A percentile compares a stretch with the other conserved stretches of the same genome.
Conservation (phyloP, 1,140 invertebrate genomes). For the Euwallacea fornicatus region DNA sequence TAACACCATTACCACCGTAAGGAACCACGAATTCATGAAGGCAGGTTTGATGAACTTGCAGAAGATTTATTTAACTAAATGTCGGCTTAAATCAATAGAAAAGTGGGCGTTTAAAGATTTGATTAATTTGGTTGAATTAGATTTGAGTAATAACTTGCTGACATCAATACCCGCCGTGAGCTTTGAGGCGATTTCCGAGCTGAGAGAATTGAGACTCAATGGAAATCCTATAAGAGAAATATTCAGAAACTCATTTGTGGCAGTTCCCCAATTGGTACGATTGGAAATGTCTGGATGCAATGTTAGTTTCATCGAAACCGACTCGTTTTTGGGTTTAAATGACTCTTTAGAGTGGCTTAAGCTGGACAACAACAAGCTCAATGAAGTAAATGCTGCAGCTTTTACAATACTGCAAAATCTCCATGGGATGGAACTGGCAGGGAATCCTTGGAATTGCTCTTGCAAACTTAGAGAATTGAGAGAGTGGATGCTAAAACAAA, state of each 20-base stretch:
- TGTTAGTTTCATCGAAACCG: slow-evolving; percentile 64
- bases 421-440: slow-evolving; percentile 72
- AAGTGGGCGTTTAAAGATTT: slow-evolving; percentile 68
- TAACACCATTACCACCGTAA: slow-evolving; percentile 67
- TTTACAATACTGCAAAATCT: slow-evolving; percentile 68
- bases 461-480: slow-evolving; percentile 72
- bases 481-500: slow-evolving; percentile 76
- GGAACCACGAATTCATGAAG: slow-evolving; percentile 69
- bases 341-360: slow-evolving; percentile 72
- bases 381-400: slow-evolving; percentile 64
- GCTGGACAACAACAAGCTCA: slow-evolving; percentile 72
- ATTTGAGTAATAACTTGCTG: slow-evolving; percentile 73
- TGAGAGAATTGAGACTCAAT: slow-evolving; percentile 72
- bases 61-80: slow-evolving; percentile 71
- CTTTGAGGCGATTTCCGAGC: slow-evolving; percentile 69
- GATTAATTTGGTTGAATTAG: slow-evolving; percentile 76
- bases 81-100: slow-evolving; percentile 64
- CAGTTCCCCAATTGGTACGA: slow-evolving; percentile 68
- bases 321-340: slow-evolving; percentile 73
- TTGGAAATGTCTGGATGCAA: slow-evolving; percentile 73
- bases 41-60: slow-evolving; percentile 77
- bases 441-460: slow-evolving; percentile 79
- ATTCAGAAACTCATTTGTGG: slow-evolving; percentile 67
- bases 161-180: slow-evolving; percentile 68
- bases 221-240: slow-evolving; percentile 73